Conservation (phyloP, 2,113 vertebrate species). For the Marmota monax region DNA sequence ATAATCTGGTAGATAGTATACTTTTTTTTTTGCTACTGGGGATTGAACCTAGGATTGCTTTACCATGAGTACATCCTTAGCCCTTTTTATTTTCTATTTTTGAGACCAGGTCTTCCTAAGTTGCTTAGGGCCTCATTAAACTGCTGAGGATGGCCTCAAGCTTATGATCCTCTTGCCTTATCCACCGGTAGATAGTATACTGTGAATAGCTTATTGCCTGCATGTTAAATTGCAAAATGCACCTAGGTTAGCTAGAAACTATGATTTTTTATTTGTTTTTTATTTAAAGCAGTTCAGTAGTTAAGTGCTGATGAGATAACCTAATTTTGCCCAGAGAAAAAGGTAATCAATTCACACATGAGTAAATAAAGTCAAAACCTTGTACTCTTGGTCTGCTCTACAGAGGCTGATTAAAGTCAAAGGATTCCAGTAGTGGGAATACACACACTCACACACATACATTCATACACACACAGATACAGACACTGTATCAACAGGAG, state of each 20-base stretch:
- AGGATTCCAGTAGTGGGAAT: background rate
- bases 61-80: too few relatives aligned
- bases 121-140: too few relatives aligned
- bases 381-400: background rate
- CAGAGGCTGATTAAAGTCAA: background rate
- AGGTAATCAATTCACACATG: background rate
- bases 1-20: background rate
- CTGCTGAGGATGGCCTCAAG: too few relatives aligned
- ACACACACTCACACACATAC: too few relatives aligned
- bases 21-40: background rate
- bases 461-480: too few relatives aligned
- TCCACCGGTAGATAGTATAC: background rate
- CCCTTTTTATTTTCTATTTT: too few relatives aligned
- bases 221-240: slow-evolving; percentile 6
- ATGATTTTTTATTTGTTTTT: background rate
- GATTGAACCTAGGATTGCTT: too few relatives aligned
- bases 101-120: too few relatives aligned
- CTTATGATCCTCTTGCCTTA: too few relatives aligned
- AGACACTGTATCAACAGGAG: background rate
- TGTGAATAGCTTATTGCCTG: slow-evolving; percentile 48
- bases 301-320: slow-evolving; percentile 26
- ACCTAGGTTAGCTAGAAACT: slow-evolving; percentile 1
- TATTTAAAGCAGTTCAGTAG: background rate
- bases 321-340: background rate
- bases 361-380: background rate